phyloP scores from a whole-genome alignment of 2,888 invertebrate species.

The Selenia dentaria region DNA sequence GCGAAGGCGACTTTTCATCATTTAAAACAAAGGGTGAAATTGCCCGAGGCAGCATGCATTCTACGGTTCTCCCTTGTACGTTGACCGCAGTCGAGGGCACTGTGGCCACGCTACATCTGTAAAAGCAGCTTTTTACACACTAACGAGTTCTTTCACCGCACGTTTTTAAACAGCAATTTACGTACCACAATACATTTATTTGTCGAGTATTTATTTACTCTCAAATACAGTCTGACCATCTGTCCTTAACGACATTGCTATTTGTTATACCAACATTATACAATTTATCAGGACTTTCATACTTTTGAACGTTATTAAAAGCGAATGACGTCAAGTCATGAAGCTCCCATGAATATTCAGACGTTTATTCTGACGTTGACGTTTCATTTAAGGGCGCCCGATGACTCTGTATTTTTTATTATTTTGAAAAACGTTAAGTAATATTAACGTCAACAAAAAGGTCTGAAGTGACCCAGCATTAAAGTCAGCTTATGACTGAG shows the following conservation, averaged over 20 bases:
- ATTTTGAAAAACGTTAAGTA: constrained; percentile 65
- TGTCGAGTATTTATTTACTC: constrained; percentile 6
- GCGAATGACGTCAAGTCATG: constrained; percentile 44
- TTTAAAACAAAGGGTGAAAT: constrained; percentile 78
- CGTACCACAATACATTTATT: constrained; percentile 17
- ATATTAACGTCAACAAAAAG: constrained; percentile 81
- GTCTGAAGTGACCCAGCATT: constrained; percentile 81
- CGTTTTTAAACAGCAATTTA: constrained; percentile 28
- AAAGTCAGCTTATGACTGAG: constrained; percentile 81
- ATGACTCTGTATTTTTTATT: constrained; percentile 69
- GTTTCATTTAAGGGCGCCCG: constrained; percentile 65
- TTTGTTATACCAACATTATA: constrained; percentile 32
- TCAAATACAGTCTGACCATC: constrained; percentile 14
- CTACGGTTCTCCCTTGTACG: constrained; percentile 53
- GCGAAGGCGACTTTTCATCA: constrained; percentile 66
- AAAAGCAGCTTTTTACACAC: constrained; percentile 38
- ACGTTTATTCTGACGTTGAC: constrained; percentile 65
- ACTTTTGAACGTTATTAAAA: constrained; percentile 47
- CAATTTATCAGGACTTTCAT: constrained; percentile 44
- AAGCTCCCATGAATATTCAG: constrained; percentile 53
- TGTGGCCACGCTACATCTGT: constrained; percentile 46
- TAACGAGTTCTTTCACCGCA: constrained; percentile 37
- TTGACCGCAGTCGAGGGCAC: constrained; percentile 66
- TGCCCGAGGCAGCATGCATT: constrained; percentile 62
- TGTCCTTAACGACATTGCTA: constrained; percentile 24